These are phyloP conservation scores for Bombus fervidus DNA, from an alignment of 1,140 invertebrate species.

Conservation along the genomic window DNA sequence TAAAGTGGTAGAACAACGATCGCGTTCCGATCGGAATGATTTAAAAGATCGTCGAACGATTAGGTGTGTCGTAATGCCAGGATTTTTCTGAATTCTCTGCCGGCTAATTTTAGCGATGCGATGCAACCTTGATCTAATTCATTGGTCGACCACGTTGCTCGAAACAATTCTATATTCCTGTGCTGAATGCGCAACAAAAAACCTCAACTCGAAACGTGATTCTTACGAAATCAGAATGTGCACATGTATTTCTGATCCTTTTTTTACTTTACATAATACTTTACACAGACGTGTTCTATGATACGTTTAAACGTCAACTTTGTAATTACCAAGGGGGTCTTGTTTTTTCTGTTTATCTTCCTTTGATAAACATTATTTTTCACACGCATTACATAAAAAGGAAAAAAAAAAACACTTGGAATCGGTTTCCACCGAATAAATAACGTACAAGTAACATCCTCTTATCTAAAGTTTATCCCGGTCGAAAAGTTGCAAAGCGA, in stretches of 20 bases:
- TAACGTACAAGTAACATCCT: not conserved
- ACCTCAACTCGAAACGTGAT: not conserved
- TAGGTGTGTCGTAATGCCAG: not conserved
- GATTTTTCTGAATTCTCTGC: constrained; percentile 15
- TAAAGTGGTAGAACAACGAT: not conserved
- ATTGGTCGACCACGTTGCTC: not conserved
- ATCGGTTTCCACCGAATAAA: not conserved
- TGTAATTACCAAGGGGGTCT: no score
- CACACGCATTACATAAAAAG: no score
- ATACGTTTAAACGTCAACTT: no score
- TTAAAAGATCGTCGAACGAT: not conserved
- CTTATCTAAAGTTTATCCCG: not conserved
- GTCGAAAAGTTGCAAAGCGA: not conserved
- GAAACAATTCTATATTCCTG: not conserved
- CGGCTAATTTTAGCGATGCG: constrained; percentile 7
- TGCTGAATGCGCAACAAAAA: no score
- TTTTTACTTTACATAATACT: no score
- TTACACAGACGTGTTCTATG: no score
- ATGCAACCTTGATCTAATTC: constrained; percentile 28
- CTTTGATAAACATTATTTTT: no score
- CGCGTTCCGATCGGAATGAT: not conserved
- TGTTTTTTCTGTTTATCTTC: no score
- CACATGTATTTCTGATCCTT: no score
- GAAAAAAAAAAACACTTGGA: no score
- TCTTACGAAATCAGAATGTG: not conserved